A percentile compares a stretch with the other conserved stretches of the same genome.
phyloP scores from a whole-genome alignment of 2,888 invertebrate species.

The Adelphocoris suturalis region DNA sequence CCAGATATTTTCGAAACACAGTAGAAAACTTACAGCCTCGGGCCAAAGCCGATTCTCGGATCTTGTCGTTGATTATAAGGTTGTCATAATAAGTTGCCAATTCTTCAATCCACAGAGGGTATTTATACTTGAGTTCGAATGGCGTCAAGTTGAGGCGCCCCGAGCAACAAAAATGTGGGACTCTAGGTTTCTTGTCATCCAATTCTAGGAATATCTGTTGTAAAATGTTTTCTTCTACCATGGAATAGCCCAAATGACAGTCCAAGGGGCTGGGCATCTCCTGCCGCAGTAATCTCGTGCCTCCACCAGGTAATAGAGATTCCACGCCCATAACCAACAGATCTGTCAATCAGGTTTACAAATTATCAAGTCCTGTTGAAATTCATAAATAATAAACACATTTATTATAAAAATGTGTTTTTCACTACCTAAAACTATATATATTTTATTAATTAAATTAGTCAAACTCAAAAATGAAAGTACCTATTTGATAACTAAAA shows the following conservation, averaged over 20 bases:
- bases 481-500: no score
- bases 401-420: background rate
- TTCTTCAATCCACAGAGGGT: conserved; percentile 7
- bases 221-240: background rate
- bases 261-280: background rate
- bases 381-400: background rate
- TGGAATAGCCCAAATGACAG: background rate
- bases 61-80: background rate
- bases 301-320: background rate
- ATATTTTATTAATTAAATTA: no score
- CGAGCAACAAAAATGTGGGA: background rate
- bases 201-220: background rate
- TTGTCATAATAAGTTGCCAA: conserved; percentile 9
- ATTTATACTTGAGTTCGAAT: conserved; percentile 22
- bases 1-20: no score
- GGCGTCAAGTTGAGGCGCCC: background rate
- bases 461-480: no score
- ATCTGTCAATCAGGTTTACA: background rate
- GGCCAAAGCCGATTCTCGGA: background rate
- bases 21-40: conserved; percentile 14
- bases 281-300: background rate
- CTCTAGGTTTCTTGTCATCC: background rate
- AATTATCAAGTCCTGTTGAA: background rate
- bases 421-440: no score
- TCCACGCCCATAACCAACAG: background rate